Conservation (phyloP, 2,113 vertebrate genomes). For the Myrmecobius fasciatus region DNA sequence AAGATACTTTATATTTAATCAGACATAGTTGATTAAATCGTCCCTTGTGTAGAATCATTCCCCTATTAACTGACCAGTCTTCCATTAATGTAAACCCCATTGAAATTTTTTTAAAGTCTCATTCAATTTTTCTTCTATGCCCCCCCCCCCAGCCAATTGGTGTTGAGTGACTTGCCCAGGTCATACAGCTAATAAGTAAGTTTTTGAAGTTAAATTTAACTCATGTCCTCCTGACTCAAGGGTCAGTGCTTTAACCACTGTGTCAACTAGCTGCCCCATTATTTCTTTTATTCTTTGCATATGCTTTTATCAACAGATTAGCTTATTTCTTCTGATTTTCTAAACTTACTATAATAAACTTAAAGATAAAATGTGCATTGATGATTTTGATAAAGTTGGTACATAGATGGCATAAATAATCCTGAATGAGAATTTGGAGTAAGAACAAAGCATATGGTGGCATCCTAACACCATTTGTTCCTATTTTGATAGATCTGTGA, state of each 20-base stretch:
- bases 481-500: background rate
- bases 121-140: background rate
- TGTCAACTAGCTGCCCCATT: too few species aligned
- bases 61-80: background rate
- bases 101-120: background rate
- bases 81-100: background rate
- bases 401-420: background rate
- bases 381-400: background rate
- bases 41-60: background rate
- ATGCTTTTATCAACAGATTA: background rate
- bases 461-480: background rate
- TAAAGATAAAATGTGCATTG: background rate
- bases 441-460: background rate
- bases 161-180: too few species aligned
- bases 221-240: too few species aligned
- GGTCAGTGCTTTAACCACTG: too few species aligned
- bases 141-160: too few species aligned
- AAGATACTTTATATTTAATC: background rate
- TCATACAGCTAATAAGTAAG: too few species aligned
- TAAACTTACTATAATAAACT: background rate
- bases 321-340: background rate
- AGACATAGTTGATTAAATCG: slow-evolving; percentile 5
- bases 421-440: background rate
- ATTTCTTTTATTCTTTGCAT: background rate
- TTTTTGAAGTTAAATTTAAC: too few species aligned